A percentile compares a stretch with the other conserved stretches of the same genome.
Conservation (phyloP, 2,113 vertebrate genomes). For the Podarcis muralis region DNA sequence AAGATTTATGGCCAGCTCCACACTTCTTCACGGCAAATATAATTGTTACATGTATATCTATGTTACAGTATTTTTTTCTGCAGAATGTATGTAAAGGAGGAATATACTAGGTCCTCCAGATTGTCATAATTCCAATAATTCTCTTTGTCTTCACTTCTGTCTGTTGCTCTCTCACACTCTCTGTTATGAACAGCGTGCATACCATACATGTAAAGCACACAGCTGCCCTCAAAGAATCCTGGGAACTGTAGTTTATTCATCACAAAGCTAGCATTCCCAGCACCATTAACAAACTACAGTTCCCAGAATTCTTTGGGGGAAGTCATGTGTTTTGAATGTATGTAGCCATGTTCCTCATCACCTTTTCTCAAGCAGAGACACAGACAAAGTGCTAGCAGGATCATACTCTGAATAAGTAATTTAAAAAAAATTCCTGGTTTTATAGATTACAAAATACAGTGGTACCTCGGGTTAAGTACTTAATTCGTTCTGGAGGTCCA, state of each 20-base stretch:
- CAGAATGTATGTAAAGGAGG: neutral
- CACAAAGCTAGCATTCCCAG: too few species aligned
- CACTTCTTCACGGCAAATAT: neutral
- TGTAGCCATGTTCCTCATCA: neutral
- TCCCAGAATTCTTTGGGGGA: too few species aligned
- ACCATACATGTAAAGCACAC: too few species aligned
- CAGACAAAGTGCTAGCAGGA: neutral
- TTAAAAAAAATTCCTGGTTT: too few species aligned
- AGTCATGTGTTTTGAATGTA: too few species aligned
- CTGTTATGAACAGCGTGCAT: too few species aligned
- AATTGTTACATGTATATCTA: neutral
- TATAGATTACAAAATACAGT: neutral
- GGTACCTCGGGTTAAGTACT: too few species aligned
- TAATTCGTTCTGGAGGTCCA: too few species aligned
- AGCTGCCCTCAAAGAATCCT: too few species aligned
- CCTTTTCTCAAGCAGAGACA: neutral
- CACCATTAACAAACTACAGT: too few species aligned
- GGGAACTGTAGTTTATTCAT: too few species aligned
- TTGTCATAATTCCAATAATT: neutral
- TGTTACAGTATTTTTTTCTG: neutral
- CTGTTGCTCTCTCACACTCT: too few species aligned
- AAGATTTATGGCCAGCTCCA: neutral
- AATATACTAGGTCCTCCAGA: neutral
- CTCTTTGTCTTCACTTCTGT: neutral
- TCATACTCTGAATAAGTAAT: neutral